phyloP scores from a whole-genome alignment of 2,888 invertebrate genomes.

The Catocala fraxini region DNA sequence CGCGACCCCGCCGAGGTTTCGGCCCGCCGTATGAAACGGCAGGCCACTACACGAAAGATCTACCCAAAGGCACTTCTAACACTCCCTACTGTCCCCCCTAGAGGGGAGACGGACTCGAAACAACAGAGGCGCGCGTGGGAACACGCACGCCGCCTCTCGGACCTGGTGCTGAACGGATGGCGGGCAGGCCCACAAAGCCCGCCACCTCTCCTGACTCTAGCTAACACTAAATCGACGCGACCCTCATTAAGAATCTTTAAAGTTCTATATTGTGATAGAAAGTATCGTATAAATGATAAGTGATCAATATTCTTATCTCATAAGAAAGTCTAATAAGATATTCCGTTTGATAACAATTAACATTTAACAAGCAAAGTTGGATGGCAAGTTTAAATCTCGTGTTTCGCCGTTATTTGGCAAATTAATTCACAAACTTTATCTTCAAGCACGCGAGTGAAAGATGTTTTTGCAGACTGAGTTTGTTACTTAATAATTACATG shows the following conservation, averaged over 20 bases:
- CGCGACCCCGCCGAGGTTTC: no score
- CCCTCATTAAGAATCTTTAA: not conserved
- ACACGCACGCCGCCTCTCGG: no score
- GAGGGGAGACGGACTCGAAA: no score
- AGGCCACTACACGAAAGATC: no score
- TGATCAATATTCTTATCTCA: constrained; percentile 45
- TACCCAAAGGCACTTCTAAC: no score
- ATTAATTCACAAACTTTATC: constrained; percentile 83
- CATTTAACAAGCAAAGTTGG: constrained; percentile 82
- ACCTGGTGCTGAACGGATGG: no score
- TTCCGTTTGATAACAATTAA: constrained; percentile 78
- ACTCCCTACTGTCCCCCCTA: no score
- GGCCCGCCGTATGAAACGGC: no score
- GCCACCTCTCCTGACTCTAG: no score
- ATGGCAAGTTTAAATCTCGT: constrained; percentile 80
- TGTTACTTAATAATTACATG: constrained; percentile 69
- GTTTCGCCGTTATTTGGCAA: constrained; percentile 83
- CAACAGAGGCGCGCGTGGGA: no score
- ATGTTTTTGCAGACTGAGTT: constrained; percentile 76
- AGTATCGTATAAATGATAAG: constrained; percentile 9
- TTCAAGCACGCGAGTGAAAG: constrained; percentile 77
- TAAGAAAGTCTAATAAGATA: constrained; percentile 57
- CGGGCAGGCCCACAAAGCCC: no score
- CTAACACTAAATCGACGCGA: no score
- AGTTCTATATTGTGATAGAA: not conserved